Evolutionary conservation across 2,797 vertebrate species (phyloP), one percentile per base, ranked within the genome.

Genomic region (Galago senegalensis): DNA sequence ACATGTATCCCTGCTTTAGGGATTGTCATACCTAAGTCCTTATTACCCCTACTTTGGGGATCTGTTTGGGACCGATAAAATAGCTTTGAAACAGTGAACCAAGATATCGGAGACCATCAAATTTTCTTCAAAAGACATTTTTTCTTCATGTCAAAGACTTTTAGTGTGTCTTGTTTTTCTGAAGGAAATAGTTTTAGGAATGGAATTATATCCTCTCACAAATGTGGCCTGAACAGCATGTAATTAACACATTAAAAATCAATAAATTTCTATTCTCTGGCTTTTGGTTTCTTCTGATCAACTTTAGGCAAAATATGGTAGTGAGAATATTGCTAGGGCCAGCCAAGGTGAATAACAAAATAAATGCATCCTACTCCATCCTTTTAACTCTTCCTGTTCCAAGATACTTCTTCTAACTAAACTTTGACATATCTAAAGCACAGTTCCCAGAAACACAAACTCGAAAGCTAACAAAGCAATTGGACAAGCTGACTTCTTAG

Each of bases 281-380:
- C 3, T 87, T 92, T 82, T 58, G 16, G 9, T 82, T 86, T 89
- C 70, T 87, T 93, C 77, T 91, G 37, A 58, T 1, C 29, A 93
- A 81, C n/a, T 89, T 46, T 49, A 75, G 20, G 3, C 5, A 31
- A 87, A 53, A 75, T 29, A 63, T 14, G 8, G 46, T 20, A 12
- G 21, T 29, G 46, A 61, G 31, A 75, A 49, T 46, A 92, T 63
- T 73, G 49, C 3, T 7, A 89, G 29, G n/a, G 0, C 9, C 6
- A 27, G 40, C 65, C 7, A 49, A 80, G 16, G 4, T n/a, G 87
- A 94, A 81, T 21, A 61, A 20, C 34, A 29, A 93, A 61, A 69
- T 43, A 34, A 69, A 81, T 72, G 7, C 13, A 58, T 25, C 91
- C 21, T 5, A 13, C 25, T 84, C 31, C 31, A 6, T 40, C 10